Percentiles rank a stretch among this genome's conserved stretches.
Conservation (phyloP, 1,140 invertebrate genomes). For the Aethina tumida region DNA sequence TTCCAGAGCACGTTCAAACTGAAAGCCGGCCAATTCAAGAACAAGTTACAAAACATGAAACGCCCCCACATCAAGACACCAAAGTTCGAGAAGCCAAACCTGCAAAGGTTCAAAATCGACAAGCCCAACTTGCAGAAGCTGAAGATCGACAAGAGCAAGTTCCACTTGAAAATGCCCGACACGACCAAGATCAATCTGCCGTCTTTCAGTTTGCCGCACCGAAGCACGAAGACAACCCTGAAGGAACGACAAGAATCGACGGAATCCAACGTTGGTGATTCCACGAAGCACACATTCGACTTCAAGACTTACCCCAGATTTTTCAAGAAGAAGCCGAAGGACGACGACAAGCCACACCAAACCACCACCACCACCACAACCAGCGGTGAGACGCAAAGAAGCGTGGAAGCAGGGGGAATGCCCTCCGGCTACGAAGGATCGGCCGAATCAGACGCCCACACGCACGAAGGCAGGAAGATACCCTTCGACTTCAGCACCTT, state of each 20-base stretch:
- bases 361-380: slow-evolving; percentile 35
- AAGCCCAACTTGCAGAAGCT: slow-evolving; percentile 22
- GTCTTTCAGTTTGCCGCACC: slow-evolving; percentile 27
- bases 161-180: slow-evolving; percentile 54
- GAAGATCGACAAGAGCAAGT: slow-evolving; percentile 36
- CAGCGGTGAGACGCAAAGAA: too few species aligned
- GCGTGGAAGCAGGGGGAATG: too few species aligned
- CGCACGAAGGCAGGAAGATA: slow-evolving; percentile 39
- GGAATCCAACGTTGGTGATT: slow-evolving; percentile 38
- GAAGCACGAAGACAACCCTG: slow-evolving; percentile 20
- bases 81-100: slow-evolving; percentile 29
- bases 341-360: too few species aligned
- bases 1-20: slow-evolving; percentile 36
- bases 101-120: slow-evolving; percentile 38
- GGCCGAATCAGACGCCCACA: slow-evolving; percentile 7
- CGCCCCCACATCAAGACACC: slow-evolving; percentile 31
- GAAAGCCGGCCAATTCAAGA: slow-evolving; percentile 49
- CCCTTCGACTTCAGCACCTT: slow-evolving; percentile 67
- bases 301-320: slow-evolving; percentile 65
- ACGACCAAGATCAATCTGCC: slow-evolving; percentile 45
- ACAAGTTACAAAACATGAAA: slow-evolving; percentile 47
- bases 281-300: slow-evolving; percentile 62
- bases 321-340: slow-evolving; percentile 50
- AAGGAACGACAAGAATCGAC: slow-evolving; percentile 36
- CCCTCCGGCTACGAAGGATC: too few species aligned